Evolutionary conservation across 2,888 invertebrate species (phyloP), one percentile per base, ranked within the genome.

Genomic region (Cordilura impudica): DNA sequence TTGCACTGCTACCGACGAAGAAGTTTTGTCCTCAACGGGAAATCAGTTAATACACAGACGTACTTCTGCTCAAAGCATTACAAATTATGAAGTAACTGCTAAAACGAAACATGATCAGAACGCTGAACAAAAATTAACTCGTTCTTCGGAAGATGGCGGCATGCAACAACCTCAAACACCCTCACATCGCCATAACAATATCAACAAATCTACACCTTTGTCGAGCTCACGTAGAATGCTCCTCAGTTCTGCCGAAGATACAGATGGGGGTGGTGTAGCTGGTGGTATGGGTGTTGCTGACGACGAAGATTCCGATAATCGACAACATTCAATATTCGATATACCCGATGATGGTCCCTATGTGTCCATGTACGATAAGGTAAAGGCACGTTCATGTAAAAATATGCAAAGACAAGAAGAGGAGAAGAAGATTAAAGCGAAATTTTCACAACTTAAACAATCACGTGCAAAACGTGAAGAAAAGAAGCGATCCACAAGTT

Each of bases 351-450:
- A 88, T 7, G 96, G 95, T 76, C 97, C 97, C 0, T 97, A 97
- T 87, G 96, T 97, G 77, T 98, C 98, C 8, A 98, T 98, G 98
- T 98, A 98, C 88, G 98, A 98, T 88, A 98, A 98, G 90, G 97
- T 97, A 0, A 97, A 97, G 89, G 97, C 97, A 2, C 93, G 97
- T 45, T 97, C 97, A 21, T 97, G 96, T 85, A 97, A 97, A 89
- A 97, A 97, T 88, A 96, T 96, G 95, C 96, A 96, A 88, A 96
- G 96, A 87, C 94, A 96, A 87, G 96, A 96, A 87, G 96, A 97
- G 89, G 95, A 96, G 89, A 96, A 96, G 87, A 96, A 96, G 87
- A 93, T 96, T 65, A 96, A 97, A 89, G 96, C 97, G 7, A 96
- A 97, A 89, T 97, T 97, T 87, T 94, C 94, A 83, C 95, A 96